Evolutionary conservation across 1,140 invertebrate species (phyloP).

Genomic region (Bicyclus anynana): DNA sequence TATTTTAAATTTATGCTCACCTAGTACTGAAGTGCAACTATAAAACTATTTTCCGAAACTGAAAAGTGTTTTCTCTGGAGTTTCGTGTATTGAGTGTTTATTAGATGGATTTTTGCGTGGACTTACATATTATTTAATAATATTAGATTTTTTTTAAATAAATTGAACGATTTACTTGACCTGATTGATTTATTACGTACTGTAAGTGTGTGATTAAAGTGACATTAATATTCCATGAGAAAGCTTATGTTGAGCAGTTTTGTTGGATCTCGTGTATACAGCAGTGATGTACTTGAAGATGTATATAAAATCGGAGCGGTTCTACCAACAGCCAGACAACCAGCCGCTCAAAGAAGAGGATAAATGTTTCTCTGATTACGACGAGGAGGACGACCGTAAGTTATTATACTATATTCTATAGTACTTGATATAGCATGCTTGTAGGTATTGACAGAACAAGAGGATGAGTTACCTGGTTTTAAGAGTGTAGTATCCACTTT

Average conservation of each 20-base stretch:
- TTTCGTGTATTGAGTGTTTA: background rate
- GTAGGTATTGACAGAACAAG: too few relatives aligned
- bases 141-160: too few relatives aligned
- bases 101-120: background rate
- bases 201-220: background rate
- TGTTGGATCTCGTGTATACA: background rate
- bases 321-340: slow-evolving; percentile 56
- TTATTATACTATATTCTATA: too few relatives aligned
- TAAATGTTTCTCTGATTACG: slow-evolving; percentile 56
- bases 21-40: background rate
- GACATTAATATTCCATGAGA: background rate
- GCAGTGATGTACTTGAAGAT: slow-evolving; percentile 64
- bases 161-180: too few relatives aligned
- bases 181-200: too few relatives aligned
- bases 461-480: too few relatives aligned
- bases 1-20: background rate
- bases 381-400: slow-evolving; percentile 64
- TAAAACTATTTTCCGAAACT: slow-evolving; percentile 3
- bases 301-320: slow-evolving; percentile 66
- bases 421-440: too few relatives aligned
- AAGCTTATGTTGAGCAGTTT: background rate
- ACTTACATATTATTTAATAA: too few relatives aligned
- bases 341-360: slow-evolving; percentile 49
- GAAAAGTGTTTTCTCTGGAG: background rate
- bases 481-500: too few relatives aligned